Evolutionary conservation across 2,797 vertebrate species (phyloP).

Genomic region (Amniataba percoides): DNA sequence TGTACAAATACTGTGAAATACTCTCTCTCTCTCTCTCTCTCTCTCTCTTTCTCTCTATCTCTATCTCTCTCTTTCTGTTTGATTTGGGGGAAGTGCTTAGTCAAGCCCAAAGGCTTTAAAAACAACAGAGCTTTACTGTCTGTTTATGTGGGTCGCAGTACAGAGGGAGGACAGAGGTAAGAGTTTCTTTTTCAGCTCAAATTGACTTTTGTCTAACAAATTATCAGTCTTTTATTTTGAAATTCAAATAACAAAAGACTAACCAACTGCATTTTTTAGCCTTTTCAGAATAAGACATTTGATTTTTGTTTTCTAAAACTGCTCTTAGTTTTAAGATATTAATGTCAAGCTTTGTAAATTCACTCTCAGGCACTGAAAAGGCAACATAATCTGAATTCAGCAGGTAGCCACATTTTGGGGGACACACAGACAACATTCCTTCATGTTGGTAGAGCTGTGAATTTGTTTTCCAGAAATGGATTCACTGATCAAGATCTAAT

Average conservation of each 20-base stretch:
- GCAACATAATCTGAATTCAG: background rate
- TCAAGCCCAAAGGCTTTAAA: slow-evolving; percentile 64
- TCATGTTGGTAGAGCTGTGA: background rate
- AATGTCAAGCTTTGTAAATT: background rate
- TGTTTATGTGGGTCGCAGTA: slow-evolving; percentile 51
- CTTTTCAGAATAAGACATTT: background rate
- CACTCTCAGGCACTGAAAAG: background rate
- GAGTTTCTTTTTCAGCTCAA: background rate
- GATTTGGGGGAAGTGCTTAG: slow-evolving; percentile 69
- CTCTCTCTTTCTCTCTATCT: background rate
- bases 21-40: background rate
- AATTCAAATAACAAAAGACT: background rate
- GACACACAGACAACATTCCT: background rate
- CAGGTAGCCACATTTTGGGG: background rate
- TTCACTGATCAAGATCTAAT: background rate
- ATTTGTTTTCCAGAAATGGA: background rate
- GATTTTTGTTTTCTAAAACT: background rate
- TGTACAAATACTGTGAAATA: background rate
- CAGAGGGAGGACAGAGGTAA: slow-evolving; percentile 66
- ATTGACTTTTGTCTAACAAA: background rate
- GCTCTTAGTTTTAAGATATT: background rate
- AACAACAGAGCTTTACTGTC: slow-evolving; percentile 40
- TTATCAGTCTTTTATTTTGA: background rate
- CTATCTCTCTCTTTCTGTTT: slow-evolving; percentile 52
- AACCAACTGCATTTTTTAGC: background rate